Evolutionary conservation across 2,113 vertebrate genomes (phyloP).

Genomic region (Amazona vittata): DNA sequence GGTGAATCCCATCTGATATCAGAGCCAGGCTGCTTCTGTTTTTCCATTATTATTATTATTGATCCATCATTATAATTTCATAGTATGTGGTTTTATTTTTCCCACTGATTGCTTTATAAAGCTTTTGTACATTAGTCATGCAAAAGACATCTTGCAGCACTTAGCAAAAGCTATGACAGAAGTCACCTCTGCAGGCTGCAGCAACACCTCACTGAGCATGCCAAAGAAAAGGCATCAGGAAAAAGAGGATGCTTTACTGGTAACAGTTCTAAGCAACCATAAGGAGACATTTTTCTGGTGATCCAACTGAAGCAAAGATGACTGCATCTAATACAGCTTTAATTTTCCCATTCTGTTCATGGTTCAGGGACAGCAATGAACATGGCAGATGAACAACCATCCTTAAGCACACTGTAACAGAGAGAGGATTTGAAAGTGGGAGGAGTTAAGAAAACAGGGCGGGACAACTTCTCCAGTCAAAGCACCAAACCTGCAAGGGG

Average conservation of each 20-base stretch:
- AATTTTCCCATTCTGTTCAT: background rate
- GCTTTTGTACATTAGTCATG: background rate
- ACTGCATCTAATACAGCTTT: background rate
- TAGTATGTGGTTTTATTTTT: background rate
- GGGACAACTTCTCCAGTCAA: background rate
- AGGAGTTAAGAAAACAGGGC: background rate
- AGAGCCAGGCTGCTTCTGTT: background rate
- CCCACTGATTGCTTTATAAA: background rate
- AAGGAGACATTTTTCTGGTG: background rate
- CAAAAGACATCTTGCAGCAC: background rate
- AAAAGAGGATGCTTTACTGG: background rate
- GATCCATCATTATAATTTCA: background rate
- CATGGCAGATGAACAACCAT: background rate
- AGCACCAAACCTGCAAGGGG: background rate
- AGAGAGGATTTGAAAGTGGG: background rate
- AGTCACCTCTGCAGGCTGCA: background rate
- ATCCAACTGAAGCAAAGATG: background rate
- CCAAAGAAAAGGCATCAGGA: background rate
- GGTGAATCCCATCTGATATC: background rate
- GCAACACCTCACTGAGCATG: background rate
- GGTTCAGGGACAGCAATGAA: rapidly evolving
- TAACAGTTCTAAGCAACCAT: background rate
- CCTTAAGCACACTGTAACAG: rapidly evolving
- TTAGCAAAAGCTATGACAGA: background rate
- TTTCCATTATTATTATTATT: background rate